Evolutionary conservation across 2,888 invertebrate genomes (phyloP).

Genomic region (Drosophila borborema): DNA sequence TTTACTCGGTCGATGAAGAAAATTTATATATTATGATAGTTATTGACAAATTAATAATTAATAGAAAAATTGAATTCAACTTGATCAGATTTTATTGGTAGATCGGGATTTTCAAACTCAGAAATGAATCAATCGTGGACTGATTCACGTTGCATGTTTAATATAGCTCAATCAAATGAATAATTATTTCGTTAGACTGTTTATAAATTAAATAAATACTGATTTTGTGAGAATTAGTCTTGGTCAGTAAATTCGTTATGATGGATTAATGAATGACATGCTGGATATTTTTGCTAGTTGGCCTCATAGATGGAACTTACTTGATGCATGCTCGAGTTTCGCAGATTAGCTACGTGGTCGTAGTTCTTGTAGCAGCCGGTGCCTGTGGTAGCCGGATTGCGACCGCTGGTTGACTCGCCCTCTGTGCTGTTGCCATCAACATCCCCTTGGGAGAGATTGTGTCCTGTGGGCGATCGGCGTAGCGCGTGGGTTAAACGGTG

Average conservation of each 20-base stretch:
- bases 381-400: conserved; percentile 90
- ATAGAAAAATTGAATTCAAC: too few species aligned
- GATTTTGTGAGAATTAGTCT: conserved; percentile 4
- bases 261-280: background rate
- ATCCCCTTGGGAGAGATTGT: conserved; percentile 95
- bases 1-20: too few species aligned
- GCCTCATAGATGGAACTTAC: conserved; percentile 68
- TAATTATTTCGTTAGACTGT: background rate
- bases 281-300: background rate
- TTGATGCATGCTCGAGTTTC: conserved; percentile 83
- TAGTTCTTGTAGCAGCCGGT: conserved; percentile 92
- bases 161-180: background rate
- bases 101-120: too few species aligned
- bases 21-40: too few species aligned
- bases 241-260: background rate
- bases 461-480: conserved; percentile 89
- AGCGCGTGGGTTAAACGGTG: conserved; percentile 86
- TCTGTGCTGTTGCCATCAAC: conserved; percentile 93
- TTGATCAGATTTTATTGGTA: too few species aligned
- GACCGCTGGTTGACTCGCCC: conserved; percentile 86
- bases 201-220: background rate
- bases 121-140: too few species aligned
- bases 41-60: too few species aligned
- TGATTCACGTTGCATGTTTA: background rate
- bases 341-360: conserved; percentile 87